These are phyloP conservation scores for Capitella teleta DNA, from an alignment of 1,140 invertebrate genomes.

Conservation along the genomic window DNA sequence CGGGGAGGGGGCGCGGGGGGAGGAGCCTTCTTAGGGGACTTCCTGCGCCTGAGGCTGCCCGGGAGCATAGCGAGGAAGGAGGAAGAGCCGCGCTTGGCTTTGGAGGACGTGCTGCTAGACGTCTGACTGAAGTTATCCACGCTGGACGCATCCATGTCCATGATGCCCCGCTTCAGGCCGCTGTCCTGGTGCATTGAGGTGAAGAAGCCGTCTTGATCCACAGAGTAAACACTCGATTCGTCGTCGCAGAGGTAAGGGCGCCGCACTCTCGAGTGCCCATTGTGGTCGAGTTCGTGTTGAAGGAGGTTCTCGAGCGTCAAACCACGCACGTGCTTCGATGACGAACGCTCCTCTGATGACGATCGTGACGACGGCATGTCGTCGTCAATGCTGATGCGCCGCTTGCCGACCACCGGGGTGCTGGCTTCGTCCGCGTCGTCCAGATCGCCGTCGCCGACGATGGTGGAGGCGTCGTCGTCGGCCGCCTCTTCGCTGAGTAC, in stretches of 20 bases:
- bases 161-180: conserved; percentile 48
- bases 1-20: not conserved
- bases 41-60: not conserved
- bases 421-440: too few species aligned
- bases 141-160: not conserved
- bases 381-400: too few species aligned
- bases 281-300: too few species aligned
- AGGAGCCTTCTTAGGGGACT: conserved; percentile 1
- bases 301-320: too few species aligned
- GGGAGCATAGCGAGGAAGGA: not conserved
- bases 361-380: too few species aligned
- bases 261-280: too few species aligned
- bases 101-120: not conserved
- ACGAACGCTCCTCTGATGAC: too few species aligned
- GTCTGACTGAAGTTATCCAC: not conserved
- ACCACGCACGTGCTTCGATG: too few species aligned
- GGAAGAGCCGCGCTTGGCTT: not conserved
- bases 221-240: conserved; percentile 81
- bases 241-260: conserved; percentile 49
- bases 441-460: too few species aligned
- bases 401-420: too few species aligned
- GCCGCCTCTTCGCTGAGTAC: too few species aligned
- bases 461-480: too few species aligned
- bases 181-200: conserved; percentile 90
- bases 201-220: conserved; percentile 89